Evolutionary conservation across 1,140 invertebrate genomes (phyloP).

Genomic region (Dreissena polymorpha): DNA sequence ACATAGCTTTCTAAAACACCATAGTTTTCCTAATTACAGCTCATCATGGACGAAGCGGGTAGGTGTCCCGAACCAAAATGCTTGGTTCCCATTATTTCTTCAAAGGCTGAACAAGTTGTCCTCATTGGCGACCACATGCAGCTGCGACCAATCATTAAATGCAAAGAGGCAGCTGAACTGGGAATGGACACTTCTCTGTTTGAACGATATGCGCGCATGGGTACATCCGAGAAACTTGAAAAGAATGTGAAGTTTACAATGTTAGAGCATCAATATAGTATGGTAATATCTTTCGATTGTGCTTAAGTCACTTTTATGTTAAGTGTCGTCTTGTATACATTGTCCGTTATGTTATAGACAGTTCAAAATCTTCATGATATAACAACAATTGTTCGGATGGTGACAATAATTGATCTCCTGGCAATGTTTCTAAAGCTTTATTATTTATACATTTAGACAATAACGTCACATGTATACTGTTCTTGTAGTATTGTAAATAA

Average conservation of each 20-base stretch:
- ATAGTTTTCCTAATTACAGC: constrained; percentile 23
- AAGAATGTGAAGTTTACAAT: constrained; percentile 31
- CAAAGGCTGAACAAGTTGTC: constrained; percentile 52
- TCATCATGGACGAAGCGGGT: constrained; percentile 64
- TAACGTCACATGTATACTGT: no score
- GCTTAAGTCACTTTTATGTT: background rate
- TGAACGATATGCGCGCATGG: constrained; percentile 55
- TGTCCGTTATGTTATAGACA: no score
- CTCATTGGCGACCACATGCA: constrained; percentile 67
- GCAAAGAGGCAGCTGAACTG: constrained; percentile 38
- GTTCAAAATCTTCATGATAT: no score
- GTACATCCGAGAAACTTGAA: background rate
- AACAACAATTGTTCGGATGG: no score
- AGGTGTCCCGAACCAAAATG: constrained; percentile 65
- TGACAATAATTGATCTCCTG: no score
- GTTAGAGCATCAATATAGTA: constrained; percentile 61
- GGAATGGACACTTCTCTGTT: constrained; percentile 62
- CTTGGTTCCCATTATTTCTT: constrained; percentile 55
- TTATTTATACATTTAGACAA: no score
- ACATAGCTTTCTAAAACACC: no score
- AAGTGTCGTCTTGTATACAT: background rate
- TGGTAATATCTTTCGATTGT: constrained; percentile 53
- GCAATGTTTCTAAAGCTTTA: no score
- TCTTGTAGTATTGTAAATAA: no score
- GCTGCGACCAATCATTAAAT: constrained; percentile 59